Evolutionary conservation across 2,113 vertebrate species (phyloP), one percentile per base, ranked within the genome.

Genomic region (Nyctibius bracteatus): DNA sequence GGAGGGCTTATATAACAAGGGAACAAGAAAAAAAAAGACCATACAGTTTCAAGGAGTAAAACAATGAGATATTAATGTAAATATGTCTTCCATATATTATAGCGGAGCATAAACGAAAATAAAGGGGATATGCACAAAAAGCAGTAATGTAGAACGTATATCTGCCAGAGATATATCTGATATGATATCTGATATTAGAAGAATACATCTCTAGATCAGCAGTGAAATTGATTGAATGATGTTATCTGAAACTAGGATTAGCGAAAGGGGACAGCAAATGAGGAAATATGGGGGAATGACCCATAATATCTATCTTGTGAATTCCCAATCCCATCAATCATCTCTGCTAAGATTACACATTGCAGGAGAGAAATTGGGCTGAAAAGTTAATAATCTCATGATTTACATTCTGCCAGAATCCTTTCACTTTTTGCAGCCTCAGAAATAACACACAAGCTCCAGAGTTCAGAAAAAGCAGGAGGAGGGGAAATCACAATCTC

Each of bases 381-480:
- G 77, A 96, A 95, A 92, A 94, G 86, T 93, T 97, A 97, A 97
- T 91, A 80, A 84, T 86, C 57, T 68, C 57, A 84, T 91, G 82
- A 93, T 96, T 95, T 96, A 96, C 96, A 93, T 94, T 77, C 90
- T 93, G 72, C 57, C 90, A 96, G 72, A 84, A 90, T 74, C 39
- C 65, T 83, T 88, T 52, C 71, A 27, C n/a, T 82, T 94, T 81
- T 61, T 85, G 55, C 72, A 90, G 78, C 14, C 33, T 94, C 85
- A 81, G 75, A 94, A 90, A 93, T n/a, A 90, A 49, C 63, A 70
- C 46, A 33, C 9, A 28, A 58, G 30, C 43, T 92, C 39, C 58
- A 80, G 71, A 94, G 57, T 58, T 90, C 62, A 63, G 79, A 62
- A 70, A 27, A 73, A 66, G 28, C 31, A 81, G 30, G 72, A 88